Conservation (phyloP, 1,140 invertebrate genomes). For the Bombus pascuorum region DNA sequence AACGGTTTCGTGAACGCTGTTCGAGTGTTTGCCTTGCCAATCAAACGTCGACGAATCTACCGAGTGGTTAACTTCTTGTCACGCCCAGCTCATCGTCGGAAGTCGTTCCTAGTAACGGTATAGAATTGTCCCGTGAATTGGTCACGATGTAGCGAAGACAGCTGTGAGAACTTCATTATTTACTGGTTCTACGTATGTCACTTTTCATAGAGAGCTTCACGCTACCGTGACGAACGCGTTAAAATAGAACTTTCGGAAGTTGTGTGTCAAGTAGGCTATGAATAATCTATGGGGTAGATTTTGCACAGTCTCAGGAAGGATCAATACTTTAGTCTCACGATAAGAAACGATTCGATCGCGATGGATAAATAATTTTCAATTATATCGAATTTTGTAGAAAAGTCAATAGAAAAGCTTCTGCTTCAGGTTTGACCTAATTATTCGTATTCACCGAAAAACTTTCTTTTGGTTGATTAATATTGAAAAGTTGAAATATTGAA, state of each 20-base stretch:
- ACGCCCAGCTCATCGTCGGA: constrained; percentile 28
- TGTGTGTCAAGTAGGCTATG: background rate
- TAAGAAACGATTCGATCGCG: background rate
- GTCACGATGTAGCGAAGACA: constrained; percentile 12
- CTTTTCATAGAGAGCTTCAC: background rate
- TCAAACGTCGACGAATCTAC: constrained; percentile 48
- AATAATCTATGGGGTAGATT: background rate
- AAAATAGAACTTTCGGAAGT: background rate
- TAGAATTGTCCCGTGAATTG: background rate
- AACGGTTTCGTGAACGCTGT: background rate
- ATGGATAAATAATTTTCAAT: no score
- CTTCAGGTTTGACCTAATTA: no score
- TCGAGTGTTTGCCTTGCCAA: constrained; percentile 53
- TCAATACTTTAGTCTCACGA: background rate
- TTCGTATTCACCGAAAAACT: no score
- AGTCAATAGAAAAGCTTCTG: no score
- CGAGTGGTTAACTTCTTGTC: constrained; percentile 36
- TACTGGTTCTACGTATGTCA: background rate
- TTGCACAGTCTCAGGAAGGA: background rate
- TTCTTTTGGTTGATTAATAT: no score
- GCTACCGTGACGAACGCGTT: background rate
- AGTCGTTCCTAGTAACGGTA: background rate
- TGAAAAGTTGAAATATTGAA: no score
- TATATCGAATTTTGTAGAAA: no score
- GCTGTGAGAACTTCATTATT: constrained; percentile 34